phyloP scores from a whole-genome alignment of 2,113 vertebrate species.

The Chroicocephalus ridibundus region DNA sequence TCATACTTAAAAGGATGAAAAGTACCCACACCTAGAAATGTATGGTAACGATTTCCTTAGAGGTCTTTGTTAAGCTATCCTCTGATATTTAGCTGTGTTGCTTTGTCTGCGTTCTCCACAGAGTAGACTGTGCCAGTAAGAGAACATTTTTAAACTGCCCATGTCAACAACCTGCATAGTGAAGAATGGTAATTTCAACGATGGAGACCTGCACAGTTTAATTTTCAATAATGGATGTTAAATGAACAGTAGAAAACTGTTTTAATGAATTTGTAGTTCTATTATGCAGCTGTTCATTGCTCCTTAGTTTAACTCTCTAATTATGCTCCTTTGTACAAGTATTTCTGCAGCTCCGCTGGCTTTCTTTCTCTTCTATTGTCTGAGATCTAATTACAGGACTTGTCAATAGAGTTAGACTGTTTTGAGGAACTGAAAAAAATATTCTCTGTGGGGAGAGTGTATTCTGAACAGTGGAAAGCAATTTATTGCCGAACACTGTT shows the following conservation, averaged over 20 bases:
- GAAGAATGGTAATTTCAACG: not conserved
- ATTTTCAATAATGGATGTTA: conserved; percentile 28
- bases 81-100: not conserved
- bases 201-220: not conserved
- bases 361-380: not conserved
- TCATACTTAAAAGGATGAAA: not conserved
- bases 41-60: not conserved
- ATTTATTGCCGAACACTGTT: not conserved
- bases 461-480: not conserved
- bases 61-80: not conserved
- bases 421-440: conserved; percentile 2
- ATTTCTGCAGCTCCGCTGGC: not conserved
- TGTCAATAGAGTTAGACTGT: not conserved
- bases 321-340: conserved; percentile 29
- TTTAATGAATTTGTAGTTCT: conserved; percentile 27
- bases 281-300: conserved; percentile 6
- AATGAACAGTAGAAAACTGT: conserved; percentile 19
- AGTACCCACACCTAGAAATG: not conserved
- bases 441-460: not conserved
- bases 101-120: not conserved
- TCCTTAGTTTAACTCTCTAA: conserved; percentile 50
- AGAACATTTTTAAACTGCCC: not conserved
- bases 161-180: not conserved
- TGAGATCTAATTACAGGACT: conserved; percentile 33
- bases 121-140: not conserved